phyloP scores from a whole-genome alignment of 2,888 invertebrate species.

The Strigamia maritima region DNA sequence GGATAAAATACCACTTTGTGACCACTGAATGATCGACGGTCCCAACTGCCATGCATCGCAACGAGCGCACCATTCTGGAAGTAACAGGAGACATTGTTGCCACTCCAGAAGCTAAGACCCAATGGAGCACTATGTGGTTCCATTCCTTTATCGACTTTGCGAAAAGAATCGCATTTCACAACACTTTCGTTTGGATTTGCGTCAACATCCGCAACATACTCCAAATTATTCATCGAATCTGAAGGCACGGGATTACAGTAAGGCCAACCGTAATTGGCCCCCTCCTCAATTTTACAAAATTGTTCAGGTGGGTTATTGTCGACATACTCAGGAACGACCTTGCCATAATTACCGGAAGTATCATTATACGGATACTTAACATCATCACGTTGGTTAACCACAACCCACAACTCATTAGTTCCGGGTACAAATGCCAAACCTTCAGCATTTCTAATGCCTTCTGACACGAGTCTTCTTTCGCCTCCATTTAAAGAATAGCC shows the following conservation, averaged over 20 bases:
- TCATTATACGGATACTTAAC: slow-evolving; percentile 20
- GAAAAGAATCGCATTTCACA: not conserved
- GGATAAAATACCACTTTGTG: slow-evolving; percentile 15
- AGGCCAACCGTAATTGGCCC: slow-evolving; percentile 33
- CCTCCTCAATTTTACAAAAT: not conserved
- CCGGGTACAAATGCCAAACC: slow-evolving; percentile 33
- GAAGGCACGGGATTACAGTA: not conserved
- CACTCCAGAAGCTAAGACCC: slow-evolving; percentile 35
- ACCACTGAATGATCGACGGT: not conserved
- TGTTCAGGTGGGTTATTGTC: slow-evolving; percentile 35
- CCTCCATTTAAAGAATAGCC: not conserved
- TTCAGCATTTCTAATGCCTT: slow-evolving; percentile 34
- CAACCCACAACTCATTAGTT: slow-evolving; percentile 28
- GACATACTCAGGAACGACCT: slow-evolving; percentile 13
- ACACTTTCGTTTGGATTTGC: slow-evolving; percentile 12
- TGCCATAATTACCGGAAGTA: slow-evolving; percentile 11
- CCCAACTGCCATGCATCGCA: slow-evolving; percentile 25
- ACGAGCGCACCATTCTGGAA: slow-evolving; percentile 26
- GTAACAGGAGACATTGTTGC: not conserved
- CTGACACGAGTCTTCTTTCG: not conserved
- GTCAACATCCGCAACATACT: slow-evolving; percentile 12
- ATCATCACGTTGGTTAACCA: slow-evolving; percentile 33
- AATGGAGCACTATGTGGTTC: slow-evolving; percentile 24
- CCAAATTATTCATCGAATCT: not conserved
- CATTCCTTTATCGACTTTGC: not conserved